phyloP scores from a whole-genome alignment of 2,113 vertebrate genomes.

The Cephalopholis sonnerati region DNA sequence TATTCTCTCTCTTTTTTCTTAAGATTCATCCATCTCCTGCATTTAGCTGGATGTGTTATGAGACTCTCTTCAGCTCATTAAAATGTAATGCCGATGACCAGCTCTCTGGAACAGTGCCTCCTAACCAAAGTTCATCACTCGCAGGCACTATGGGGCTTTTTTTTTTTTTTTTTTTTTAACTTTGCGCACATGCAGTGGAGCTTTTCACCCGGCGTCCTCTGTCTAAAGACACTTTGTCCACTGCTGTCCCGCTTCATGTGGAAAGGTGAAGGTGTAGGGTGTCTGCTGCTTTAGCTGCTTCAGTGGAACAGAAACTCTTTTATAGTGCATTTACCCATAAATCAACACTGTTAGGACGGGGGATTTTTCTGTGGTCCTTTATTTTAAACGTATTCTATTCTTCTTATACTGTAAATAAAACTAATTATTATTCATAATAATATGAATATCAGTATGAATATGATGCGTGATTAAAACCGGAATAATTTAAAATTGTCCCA shows the following conservation, averaged over 20 bases:
- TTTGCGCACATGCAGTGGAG: conserved; percentile 56
- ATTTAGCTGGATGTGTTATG: conserved; percentile 73
- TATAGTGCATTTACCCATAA: conserved; percentile 45
- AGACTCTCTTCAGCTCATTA: conserved; percentile 89
- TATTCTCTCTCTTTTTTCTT: conserved; percentile 56
- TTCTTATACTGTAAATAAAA: not conserved
- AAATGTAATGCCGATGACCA: conserved; percentile 88
- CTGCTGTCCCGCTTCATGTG: conserved; percentile 55
- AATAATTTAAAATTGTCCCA: not conserved
- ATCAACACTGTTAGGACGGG: not conserved
- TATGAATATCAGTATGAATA: conserved; percentile 27
- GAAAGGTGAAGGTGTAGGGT: conserved; percentile 65
- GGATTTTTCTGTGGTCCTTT: not conserved
- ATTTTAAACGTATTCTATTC: not conserved
- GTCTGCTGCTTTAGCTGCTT: conserved; percentile 46
- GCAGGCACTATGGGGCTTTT: conserved; percentile 72
- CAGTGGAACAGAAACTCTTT: conserved; percentile 55
- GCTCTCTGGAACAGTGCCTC: conserved; percentile 89
- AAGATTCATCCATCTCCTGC: conserved; percentile 61
- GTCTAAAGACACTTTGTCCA: conserved; percentile 67
- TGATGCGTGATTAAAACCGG: not conserved
- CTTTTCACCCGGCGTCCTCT: conserved; percentile 56
- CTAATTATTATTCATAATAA: conserved; percentile 6
- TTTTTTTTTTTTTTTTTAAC: conserved; percentile 33
- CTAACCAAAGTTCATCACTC: conserved; percentile 90